phyloP scores from a whole-genome alignment of 2,797 vertebrate genomes.

The Anas flavirostris region DNA sequence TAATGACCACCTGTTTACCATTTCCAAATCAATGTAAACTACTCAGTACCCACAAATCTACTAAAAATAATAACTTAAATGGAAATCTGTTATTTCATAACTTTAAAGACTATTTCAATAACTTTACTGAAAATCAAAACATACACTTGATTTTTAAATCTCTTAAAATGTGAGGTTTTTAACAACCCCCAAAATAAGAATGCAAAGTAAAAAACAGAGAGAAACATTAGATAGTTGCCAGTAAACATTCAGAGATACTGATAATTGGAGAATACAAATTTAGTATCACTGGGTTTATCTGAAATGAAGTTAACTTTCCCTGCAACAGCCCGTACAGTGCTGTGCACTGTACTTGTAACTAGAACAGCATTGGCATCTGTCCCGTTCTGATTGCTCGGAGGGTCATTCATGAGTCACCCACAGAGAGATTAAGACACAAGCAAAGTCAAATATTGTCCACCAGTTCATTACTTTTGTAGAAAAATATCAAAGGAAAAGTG shows the following conservation, averaged over 20 bases:
- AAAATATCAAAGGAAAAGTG: too few relatives aligned
- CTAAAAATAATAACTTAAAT: neutral
- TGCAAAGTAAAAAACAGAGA: neutral
- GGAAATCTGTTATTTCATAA: neutral
- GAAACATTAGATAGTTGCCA: neutral
- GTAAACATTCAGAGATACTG: neutral
- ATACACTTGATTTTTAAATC: neutral
- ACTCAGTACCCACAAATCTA: neutral
- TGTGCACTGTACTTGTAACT: too few relatives aligned
- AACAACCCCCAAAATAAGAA: neutral
- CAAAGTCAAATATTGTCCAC: too few relatives aligned
- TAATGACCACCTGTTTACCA: neutral
- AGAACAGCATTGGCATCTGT: too few relatives aligned
- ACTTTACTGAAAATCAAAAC: neutral
- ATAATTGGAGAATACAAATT: slow-evolving; percentile 27
- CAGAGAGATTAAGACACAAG: too few relatives aligned
- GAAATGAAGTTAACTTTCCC: too few relatives aligned
- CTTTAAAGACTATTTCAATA: neutral
- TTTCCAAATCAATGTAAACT: neutral
- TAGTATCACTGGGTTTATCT: neutral
- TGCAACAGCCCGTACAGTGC: too few relatives aligned
- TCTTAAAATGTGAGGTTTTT: neutral
- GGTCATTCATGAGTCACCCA: too few relatives aligned
- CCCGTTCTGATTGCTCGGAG: too few relatives aligned
- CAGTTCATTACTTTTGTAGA: too few relatives aligned